Evolutionary conservation across 2,888 invertebrate species (phyloP).

Genomic region (Julus scanicus): DNA sequence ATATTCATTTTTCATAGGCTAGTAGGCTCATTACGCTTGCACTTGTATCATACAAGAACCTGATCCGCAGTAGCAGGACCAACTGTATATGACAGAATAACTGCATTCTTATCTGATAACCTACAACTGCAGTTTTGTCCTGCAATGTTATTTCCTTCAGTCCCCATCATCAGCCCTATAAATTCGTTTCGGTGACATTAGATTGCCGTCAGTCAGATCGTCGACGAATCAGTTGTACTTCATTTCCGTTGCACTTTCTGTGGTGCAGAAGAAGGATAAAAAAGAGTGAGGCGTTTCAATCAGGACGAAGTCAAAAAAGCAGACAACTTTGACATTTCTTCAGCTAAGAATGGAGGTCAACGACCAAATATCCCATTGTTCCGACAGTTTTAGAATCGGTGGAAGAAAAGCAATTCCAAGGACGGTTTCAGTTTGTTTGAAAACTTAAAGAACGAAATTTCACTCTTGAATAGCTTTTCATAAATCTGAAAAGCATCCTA

Average conservation of each 20-base stretch:
- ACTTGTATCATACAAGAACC: not conserved
- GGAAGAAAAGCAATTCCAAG: too few species aligned
- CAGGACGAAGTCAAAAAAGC: not conserved
- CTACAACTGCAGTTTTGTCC: conserved; percentile 1
- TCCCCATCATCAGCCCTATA: conserved; percentile 7
- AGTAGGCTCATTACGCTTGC: not conserved
- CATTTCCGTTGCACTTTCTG: conserved; percentile 38
- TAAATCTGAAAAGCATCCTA: too few species aligned
- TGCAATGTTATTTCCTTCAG: conserved; percentile 13
- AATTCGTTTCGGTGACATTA: conserved; percentile 24
- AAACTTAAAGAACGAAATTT: too few species aligned
- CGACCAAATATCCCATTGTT: not conserved
- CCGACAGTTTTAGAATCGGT: not conserved
- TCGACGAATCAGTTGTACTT: not conserved
- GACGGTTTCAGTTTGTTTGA: not conserved
- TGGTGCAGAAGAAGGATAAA: not conserved
- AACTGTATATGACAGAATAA: not conserved
- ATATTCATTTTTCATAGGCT: conserved; percentile 2
- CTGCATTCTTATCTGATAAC: conserved; percentile 6
- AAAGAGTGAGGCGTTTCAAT: not conserved
- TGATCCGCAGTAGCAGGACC: not conserved
- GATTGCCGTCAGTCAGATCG: conserved; percentile 21
- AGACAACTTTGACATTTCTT: conserved; percentile 29
- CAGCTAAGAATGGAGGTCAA: not conserved
- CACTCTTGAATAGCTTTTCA: too few species aligned